Evolutionary conservation across 2,797 vertebrate genomes (phyloP).

Genomic region (Rhadinocentrus ornatus): DNA sequence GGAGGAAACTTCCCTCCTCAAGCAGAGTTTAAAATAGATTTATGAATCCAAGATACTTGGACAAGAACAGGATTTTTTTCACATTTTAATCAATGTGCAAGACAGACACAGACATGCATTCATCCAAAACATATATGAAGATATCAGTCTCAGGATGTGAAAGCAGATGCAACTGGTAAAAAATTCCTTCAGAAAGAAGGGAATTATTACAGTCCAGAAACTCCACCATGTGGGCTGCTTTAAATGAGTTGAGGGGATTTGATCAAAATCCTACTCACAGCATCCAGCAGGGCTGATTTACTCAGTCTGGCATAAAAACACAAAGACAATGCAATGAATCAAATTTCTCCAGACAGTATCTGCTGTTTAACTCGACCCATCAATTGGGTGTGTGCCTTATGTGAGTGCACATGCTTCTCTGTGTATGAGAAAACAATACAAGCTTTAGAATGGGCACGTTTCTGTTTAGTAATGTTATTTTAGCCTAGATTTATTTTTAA

Average conservation of each 20-base stretch:
- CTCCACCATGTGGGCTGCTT: conserved; percentile 58
- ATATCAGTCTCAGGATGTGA: conserved; percentile 7
- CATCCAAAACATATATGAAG: conserved; percentile 5
- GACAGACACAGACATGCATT: not conserved
- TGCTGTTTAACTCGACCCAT: not conserved
- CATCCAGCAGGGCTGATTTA: conserved; percentile 54
- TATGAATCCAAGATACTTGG: not conserved
- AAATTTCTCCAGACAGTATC: conserved; percentile 26
- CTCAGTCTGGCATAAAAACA: conserved; percentile 28
- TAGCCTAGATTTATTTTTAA: not conserved
- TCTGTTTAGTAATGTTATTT: conserved; percentile 12
- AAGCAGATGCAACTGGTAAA: conserved; percentile 31
- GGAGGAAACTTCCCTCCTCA: not conserved
- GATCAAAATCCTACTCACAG: conserved; percentile 33
- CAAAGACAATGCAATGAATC: conserved; percentile 43
- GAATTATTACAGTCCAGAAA: conserved; percentile 44
- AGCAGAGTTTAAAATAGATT: not conserved
- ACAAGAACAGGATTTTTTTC: not conserved
- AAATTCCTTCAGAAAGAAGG: conserved; percentile 8
- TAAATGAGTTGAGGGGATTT: conserved; percentile 53
- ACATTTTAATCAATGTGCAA: not conserved
- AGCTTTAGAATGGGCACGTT: not conserved
- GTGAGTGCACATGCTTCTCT: not conserved
- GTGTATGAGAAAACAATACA: conserved; percentile 22
- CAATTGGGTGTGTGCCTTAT: not conserved